Conservation (phyloP, 2,888 invertebrate species). For the Mystacides longicornis region DNA sequence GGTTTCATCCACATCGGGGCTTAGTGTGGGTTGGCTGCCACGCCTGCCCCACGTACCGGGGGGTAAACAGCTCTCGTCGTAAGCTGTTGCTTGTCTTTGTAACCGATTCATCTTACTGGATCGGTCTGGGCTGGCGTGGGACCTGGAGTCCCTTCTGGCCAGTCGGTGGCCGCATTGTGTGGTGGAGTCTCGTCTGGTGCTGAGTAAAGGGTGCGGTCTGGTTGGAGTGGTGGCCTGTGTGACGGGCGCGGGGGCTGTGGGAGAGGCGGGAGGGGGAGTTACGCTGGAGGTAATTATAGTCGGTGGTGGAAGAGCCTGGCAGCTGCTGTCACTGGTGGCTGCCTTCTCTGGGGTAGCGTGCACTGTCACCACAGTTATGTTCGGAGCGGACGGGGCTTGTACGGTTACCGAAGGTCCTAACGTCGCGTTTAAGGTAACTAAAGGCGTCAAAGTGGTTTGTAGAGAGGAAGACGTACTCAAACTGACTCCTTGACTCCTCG, state of each 20-base stretch:
- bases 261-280: slow-evolving; percentile 75
- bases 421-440: slow-evolving; percentile 48
- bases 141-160: slow-evolving; percentile 59
- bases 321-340: slow-evolving; percentile 49
- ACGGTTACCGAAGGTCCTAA: slow-evolving; percentile 63
- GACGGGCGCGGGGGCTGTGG: slow-evolving; percentile 53
- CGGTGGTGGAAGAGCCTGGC: slow-evolving; percentile 59
- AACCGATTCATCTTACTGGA: slow-evolving; percentile 57
- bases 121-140: slow-evolving; percentile 60
- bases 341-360: slow-evolving; percentile 38
- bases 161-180: slow-evolving; percentile 66
- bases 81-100: slow-evolving; percentile 82
- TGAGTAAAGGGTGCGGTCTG: slow-evolving; percentile 22
- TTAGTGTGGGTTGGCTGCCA: slow-evolving; percentile 77
- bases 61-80: slow-evolving; percentile 76
- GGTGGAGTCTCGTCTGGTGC: slow-evolving; percentile 61
- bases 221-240: slow-evolving; percentile 26
- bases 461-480: slow-evolving; percentile 19
- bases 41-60: slow-evolving; percentile 59
- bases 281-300: slow-evolving; percentile 79
- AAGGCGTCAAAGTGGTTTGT: slow-evolving; percentile 29
- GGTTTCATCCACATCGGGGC: slow-evolving; percentile 67
- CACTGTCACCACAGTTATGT: slow-evolving; percentile 42
- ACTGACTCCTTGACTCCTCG: slow-evolving; percentile 5
- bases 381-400: slow-evolving; percentile 44